Evolutionary conservation across 2,113 vertebrate species (phyloP).

Genomic region (Perca schrenkii): DNA sequence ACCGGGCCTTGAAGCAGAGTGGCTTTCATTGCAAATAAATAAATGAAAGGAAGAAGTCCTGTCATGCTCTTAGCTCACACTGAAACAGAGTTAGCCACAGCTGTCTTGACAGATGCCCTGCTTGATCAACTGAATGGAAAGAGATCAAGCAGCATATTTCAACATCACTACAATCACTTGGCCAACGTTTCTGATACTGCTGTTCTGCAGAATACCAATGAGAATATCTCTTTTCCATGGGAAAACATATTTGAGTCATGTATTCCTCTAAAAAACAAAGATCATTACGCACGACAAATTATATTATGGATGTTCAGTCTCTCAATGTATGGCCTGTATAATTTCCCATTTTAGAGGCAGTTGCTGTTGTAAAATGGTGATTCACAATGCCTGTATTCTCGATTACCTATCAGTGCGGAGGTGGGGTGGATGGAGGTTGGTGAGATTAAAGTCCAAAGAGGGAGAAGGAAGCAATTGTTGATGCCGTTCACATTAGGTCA

Average conservation of each 20-base stretch:
- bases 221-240: conserved; percentile 11
- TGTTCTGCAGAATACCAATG: conserved; percentile 56
- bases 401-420: conserved; percentile 41
- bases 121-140: conserved; percentile 69
- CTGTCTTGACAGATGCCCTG: conserved; percentile 53
- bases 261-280: conserved; percentile 33
- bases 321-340: conserved; percentile 53
- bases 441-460: conserved; percentile 71
- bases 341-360: conserved; percentile 50
- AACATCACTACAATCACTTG: conserved; percentile 60
- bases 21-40: conserved; percentile 24
- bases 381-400: conserved; percentile 55
- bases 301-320: conserved; percentile 39
- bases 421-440: conserved; percentile 37
- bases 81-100: conserved; percentile 38
- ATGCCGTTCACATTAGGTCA: conserved; percentile 74
- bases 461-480: conserved; percentile 71
- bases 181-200: conserved; percentile 37
- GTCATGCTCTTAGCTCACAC: conserved; percentile 21
- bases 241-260: conserved; percentile 17
- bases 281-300: conserved; percentile 40
- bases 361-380: conserved; percentile 53
- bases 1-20: conserved; percentile 34
- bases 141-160: conserved; percentile 76
- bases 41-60: conserved; percentile 5